Base-by-base conservation (phyloP, 2,888 invertebrate species). In the Morpho deidamia region DNA sequence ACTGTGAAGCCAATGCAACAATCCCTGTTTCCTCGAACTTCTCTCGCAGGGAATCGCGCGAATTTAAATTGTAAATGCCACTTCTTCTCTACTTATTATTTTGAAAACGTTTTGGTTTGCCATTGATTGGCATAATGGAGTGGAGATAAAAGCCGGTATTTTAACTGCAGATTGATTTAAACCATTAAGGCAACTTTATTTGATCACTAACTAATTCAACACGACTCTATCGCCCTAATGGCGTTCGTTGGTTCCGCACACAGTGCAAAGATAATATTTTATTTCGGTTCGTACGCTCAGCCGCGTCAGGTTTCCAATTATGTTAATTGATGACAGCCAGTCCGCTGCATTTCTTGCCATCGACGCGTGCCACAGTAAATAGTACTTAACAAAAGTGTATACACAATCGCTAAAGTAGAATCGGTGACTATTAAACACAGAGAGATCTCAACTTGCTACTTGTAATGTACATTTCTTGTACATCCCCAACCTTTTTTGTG, bases 281-380 rank as follows among this genome's bases (percentile, higher is more conserved):
- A 58, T 55, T 59, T 64, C 33, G 47, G 40, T 35, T 34, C 38
- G 47, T 56, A 61, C 71, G 62, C 65, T 61, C 59, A 56, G 65
- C 61, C 64, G 64, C 62, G 67, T 71, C 70, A 63, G 73, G 69
- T 72, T 73, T 70, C 69, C 71, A 76, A 80, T 77, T 80, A 78
- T 78, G 75, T 66, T 77, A 80, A 80, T 78, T 73, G 69, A 66
- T 59, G 57, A 58, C 62, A 64, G 66, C 60, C 59, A 65, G 64
- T 59, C 52, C 55, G 62, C 51, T 63, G 71, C 75, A 73, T 76
- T 75, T 77, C 76, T 78, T 72, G 72, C 56, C 63, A 63, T 51
- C 65, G 68, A 78, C 63, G 75, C 73, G 68, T 72, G 60, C 58
- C 63, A 65, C 59, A 57, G 63, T 66, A 66, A 68, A 64, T 55